Evolutionary conservation across 53 echinoderm and acorn worm species (phyloP), one percentile per base, ranked within the genome.

Genomic region (Crossaster papposus): DNA sequence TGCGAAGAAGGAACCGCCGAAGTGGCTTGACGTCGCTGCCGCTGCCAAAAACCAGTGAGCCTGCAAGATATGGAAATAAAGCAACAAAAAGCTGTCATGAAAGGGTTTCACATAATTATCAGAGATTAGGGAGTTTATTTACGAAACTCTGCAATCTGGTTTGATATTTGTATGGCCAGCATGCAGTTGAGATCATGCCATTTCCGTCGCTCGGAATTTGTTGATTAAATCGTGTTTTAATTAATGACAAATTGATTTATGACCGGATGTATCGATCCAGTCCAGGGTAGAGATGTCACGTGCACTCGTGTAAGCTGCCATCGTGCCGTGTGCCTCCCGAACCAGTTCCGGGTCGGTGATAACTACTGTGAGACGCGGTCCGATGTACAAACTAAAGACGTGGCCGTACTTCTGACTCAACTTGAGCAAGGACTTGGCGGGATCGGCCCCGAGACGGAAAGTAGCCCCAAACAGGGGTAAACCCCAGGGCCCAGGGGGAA

Each of bases 401-500:
- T 36, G 54, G 0, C 86, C 86, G 86, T 86, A 86, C 62, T 20
- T 51, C 35, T 37, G 34, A 24, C 86, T 77, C 62, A 76, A 76
- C 62, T 75, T 54, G 0, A 55, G 15, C 32, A 86, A n/a, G 77
- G 77, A 20, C 34, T 23, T 54, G 55, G 17, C 36, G 11, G 86
- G 86, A 62, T 86, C 64, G 75, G n/a, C 55, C 23, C 86, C 86
- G 15, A 86, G 86, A 23, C 77, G 77, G 58, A 86, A 62, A 35
- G 32, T 58, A 14, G 86, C 86, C 22, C 86, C 86, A 11, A 86
- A 12, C 12, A 86, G 63, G 34, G 75, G 86, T 23, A 86, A 74
- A 10, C 86, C 77, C 86, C 86, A 77, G 12, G 76, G 86, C 10
- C 86, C 86, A 14, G 86, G 86, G 3, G 86, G 86, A 3, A 86